Conservation (phyloP, 2,113 vertebrate genomes). For the Melanerpes aurifrons region DNA sequence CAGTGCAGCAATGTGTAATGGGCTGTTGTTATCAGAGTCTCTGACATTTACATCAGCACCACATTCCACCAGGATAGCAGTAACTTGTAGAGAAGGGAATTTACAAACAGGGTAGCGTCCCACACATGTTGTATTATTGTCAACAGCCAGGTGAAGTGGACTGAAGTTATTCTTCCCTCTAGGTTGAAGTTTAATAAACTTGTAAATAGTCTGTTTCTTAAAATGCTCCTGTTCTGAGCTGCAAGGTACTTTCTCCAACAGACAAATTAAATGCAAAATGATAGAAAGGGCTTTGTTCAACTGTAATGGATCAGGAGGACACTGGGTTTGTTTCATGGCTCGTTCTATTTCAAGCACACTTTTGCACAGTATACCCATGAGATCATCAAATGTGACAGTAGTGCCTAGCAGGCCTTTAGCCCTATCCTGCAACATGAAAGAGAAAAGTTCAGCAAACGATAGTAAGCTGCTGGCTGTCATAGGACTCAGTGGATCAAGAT, state of each 20-base stretch:
- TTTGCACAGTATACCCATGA: slow-evolving; percentile 96
- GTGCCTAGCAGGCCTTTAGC: slow-evolving; percentile 96
- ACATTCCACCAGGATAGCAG: slow-evolving; percentile 94
- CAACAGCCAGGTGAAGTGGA: slow-evolving; percentile 95
- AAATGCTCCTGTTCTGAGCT: slow-evolving; percentile 93
- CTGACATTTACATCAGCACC: slow-evolving; percentile 93
- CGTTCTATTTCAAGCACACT: slow-evolving; percentile 97
- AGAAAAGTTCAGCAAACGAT: slow-evolving; percentile 98
- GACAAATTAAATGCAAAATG: slow-evolving; percentile 97
- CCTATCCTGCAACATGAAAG: slow-evolving; percentile 98
- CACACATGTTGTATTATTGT: slow-evolving; percentile 95
- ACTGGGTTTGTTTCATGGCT: slow-evolving; percentile 86
- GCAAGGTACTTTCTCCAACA: slow-evolving; percentile 96
- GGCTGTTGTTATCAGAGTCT: slow-evolving; percentile 94
- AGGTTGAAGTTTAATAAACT: slow-evolving; percentile 94
- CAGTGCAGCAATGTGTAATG: slow-evolving; percentile 92
- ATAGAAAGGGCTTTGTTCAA: slow-evolving; percentile 97
- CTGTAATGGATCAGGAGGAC: slow-evolving; percentile 88
- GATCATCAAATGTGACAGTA: slow-evolving; percentile 94
- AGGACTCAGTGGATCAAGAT: slow-evolving; percentile 94
- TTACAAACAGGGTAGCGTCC: slow-evolving; percentile 98
- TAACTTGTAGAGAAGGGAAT: slow-evolving; percentile 95
- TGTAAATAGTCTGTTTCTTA: slow-evolving; percentile 98
- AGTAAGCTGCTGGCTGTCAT: slow-evolving; percentile 98
- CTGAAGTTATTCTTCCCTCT: slow-evolving; percentile 96